Evolutionary conservation across 1,140 invertebrate genomes (phyloP).

Genomic region (Calosoma granatense): DNA sequence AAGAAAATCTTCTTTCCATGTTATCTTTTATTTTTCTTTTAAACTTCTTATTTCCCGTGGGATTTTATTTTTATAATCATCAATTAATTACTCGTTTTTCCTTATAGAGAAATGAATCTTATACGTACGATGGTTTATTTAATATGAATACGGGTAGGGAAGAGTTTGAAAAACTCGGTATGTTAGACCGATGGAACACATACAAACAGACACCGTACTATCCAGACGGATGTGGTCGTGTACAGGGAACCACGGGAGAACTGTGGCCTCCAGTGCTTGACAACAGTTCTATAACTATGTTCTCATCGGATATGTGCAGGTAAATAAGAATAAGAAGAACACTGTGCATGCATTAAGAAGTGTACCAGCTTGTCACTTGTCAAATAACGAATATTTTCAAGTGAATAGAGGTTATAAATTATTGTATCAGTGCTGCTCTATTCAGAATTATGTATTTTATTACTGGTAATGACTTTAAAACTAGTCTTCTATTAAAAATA

Average conservation of each 20-base stretch:
- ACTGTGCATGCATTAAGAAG: neutral
- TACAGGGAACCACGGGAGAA: slow-evolving; percentile 65
- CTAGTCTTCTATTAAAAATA: too few species aligned
- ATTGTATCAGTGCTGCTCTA: too few species aligned
- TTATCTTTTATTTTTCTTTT: slow-evolving; percentile 11
- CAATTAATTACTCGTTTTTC: slow-evolving; percentile 13
- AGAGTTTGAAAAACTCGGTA: slow-evolving; percentile 51
- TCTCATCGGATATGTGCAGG: slow-evolving; percentile 61
- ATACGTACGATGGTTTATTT: slow-evolving; percentile 61
- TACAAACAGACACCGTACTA: slow-evolving; percentile 44
- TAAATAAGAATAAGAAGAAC: slow-evolving; percentile 27
- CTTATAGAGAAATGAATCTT: slow-evolving; percentile 54
- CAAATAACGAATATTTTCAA: too few species aligned
- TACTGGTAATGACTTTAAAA: too few species aligned
- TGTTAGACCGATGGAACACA: slow-evolving; percentile 56
- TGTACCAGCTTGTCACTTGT: too few species aligned
- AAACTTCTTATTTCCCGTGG: neutral
- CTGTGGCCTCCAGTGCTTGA: slow-evolving; percentile 58
- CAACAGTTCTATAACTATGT: slow-evolving; percentile 45
- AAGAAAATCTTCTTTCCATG: too few species aligned
- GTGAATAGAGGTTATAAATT: too few species aligned
- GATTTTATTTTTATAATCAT: neutral
- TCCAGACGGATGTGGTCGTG: slow-evolving; percentile 45
- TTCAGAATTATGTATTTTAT: too few species aligned
- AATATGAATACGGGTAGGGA: slow-evolving; percentile 59